These are phyloP conservation scores for Leucoraja erinaceus DNA, from an alignment of 2,113 vertebrate genomes.

Conservation along the genomic window DNA sequence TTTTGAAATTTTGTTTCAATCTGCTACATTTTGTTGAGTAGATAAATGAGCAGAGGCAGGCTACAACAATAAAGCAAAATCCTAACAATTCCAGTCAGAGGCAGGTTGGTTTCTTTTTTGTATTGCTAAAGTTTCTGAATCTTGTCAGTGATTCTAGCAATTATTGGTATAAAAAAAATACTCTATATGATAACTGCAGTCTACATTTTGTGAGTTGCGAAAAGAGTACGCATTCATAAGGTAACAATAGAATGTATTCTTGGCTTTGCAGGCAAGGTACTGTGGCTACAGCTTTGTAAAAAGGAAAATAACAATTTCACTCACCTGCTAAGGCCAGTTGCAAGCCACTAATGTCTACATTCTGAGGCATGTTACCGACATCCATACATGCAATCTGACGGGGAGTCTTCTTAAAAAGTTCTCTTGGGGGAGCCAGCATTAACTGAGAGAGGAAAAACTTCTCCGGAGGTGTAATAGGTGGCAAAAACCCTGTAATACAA, in stretches of 20 bases:
- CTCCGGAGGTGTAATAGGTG: constrained; percentile 90
- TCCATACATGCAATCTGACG: constrained; percentile 92
- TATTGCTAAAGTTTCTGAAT: background rate
- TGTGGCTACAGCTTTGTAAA: background rate
- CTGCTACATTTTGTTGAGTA: background rate
- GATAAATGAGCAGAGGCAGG: background rate
- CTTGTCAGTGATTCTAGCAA: background rate
- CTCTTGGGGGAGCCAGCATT: constrained; percentile 90
- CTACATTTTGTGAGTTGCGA: background rate
- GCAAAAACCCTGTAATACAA: constrained; percentile 76
- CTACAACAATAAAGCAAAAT: background rate
- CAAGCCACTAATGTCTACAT: constrained; percentile 91
- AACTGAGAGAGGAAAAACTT: constrained; percentile 97
- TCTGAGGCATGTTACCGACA: constrained; percentile 75
- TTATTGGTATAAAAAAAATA: background rate
- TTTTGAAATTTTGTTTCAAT: background rate
- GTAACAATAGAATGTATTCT: background rate
- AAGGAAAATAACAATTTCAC: background rate
- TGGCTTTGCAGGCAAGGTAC: too few relatives aligned
- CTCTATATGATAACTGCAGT: background rate
- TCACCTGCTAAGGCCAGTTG: constrained; percentile 87
- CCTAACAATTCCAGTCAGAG: background rate
- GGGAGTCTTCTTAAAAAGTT: constrained; percentile 97
- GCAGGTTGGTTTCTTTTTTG: background rate
- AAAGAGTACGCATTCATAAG: background rate